Conservation (phyloP, 35 echinoderm and acorn worm species). For the Holothuria glaberrima region DNA sequence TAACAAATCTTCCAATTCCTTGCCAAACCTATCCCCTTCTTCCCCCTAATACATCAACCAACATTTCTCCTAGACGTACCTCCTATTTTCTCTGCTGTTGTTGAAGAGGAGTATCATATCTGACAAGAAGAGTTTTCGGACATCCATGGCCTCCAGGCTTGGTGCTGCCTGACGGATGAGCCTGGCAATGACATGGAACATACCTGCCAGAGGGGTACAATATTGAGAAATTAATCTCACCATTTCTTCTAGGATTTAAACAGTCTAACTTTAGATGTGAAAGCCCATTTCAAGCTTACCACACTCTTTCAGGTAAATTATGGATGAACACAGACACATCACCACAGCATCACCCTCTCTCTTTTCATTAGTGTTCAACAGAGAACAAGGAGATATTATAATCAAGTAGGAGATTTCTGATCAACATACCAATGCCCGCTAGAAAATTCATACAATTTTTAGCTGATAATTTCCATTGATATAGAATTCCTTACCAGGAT, state of each 20-base stretch:
- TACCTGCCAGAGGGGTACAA: conserved; percentile 54
- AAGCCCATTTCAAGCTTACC: background rate
- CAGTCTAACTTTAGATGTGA: background rate
- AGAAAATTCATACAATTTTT: too few species aligned
- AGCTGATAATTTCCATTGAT: background rate
- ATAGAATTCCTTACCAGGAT: conserved; percentile 70
- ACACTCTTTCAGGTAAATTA: background rate
- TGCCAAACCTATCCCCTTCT: too few species aligned
- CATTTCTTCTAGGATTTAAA: background rate
- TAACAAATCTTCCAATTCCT: too few species aligned
- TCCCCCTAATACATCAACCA: too few species aligned
- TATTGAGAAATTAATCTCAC: background rate
- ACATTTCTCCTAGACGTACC: conserved; percentile 49
- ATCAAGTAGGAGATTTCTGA: too few species aligned
- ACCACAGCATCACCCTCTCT: too few species aligned
- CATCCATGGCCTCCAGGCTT: conserved; percentile 70
- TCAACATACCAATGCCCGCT: too few species aligned
- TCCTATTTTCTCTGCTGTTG: conserved; percentile 97
- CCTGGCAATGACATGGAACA: conserved; percentile 94
- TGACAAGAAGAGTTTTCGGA: conserved; percentile 89
- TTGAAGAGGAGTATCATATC: conserved; percentile 99
- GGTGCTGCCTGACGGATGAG: conserved; percentile 88
- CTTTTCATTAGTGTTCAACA: too few species aligned
- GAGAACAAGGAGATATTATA: too few species aligned
- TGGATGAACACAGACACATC: background rate